Evolutionary conservation across 2,888 invertebrate genomes (phyloP).

Genomic region (Caenorhabditis sp.): DNA sequence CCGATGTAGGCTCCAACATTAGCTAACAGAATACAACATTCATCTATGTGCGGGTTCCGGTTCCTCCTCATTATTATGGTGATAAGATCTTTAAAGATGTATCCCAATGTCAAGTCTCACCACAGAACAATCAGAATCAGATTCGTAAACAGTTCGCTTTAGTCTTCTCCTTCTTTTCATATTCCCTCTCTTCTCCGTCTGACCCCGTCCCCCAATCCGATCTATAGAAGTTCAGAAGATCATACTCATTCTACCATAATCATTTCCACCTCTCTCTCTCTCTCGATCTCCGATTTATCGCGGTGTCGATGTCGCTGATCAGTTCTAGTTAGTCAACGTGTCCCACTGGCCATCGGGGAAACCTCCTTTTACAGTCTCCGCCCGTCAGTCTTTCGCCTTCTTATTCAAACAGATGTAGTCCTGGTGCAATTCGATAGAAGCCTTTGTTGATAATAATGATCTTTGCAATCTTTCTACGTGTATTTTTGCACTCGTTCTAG

Average conservation of each 20-base stretch:
- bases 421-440: neutral
- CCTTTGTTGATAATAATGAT: slow-evolving; percentile 3
- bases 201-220: too few relatives aligned
- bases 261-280: neutral
- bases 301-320: slow-evolving; percentile 26
- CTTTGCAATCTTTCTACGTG: neutral
- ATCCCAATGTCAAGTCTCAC: too few relatives aligned
- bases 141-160: too few relatives aligned
- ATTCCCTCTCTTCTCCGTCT: neutral
- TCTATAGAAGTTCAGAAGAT: slow-evolving; percentile 26
- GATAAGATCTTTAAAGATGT: too few relatives aligned
- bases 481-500: neutral
- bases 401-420: neutral
- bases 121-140: too few relatives aligned
- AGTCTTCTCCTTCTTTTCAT: neutral
- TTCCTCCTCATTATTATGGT: too few relatives aligned
- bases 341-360: slow-evolving; percentile 18
- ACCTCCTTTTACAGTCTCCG: slow-evolving; percentile 28
- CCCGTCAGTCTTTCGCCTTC: slow-evolving; percentile 18
- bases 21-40: too few relatives aligned
- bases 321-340: slow-evolving; percentile 26
- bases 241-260: neutral
- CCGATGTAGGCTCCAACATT: too few relatives aligned
- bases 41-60: too few relatives aligned
- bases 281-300: slow-evolving; percentile 34